Conservation (phyloP, 2,888 invertebrate genomes). For the Macrosiphum euphorbiae region DNA sequence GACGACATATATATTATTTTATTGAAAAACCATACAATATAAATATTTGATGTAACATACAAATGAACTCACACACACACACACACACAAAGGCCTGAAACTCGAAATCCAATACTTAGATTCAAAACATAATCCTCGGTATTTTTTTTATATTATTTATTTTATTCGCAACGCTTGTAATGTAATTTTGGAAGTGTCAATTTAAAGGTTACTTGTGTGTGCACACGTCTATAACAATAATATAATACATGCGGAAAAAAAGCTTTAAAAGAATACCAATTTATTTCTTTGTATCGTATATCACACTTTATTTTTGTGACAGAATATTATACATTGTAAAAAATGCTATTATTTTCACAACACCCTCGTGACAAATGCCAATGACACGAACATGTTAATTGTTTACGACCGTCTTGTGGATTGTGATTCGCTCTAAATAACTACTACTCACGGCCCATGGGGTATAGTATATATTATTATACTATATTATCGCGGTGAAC, state of each 20-base stretch:
- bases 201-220: not conserved
- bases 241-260: not conserved
- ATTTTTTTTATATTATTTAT: not conserved
- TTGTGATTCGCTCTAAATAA: not conserved
- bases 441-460: not conserved
- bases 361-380: not conserved
- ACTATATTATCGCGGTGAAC: not conserved
- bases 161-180: not conserved
- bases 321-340: not conserved
- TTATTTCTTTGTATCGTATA: not conserved
- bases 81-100: not conserved
- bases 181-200: not conserved
- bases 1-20: not conserved
- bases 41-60: slow-evolving; percentile 24
- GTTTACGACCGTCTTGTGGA: not conserved
- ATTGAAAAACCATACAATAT: slow-evolving; percentile 3
- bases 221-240: not conserved
- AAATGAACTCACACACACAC: not conserved
- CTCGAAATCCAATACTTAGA: slow-evolving; percentile 19
- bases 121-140: not conserved
- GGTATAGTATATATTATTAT: not conserved
- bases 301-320: not conserved
- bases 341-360: not conserved
- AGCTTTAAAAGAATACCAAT: not conserved
- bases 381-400: not conserved